Conservation (phyloP, 2,888 invertebrate genomes). For the Chelonus formosanus region DNA sequence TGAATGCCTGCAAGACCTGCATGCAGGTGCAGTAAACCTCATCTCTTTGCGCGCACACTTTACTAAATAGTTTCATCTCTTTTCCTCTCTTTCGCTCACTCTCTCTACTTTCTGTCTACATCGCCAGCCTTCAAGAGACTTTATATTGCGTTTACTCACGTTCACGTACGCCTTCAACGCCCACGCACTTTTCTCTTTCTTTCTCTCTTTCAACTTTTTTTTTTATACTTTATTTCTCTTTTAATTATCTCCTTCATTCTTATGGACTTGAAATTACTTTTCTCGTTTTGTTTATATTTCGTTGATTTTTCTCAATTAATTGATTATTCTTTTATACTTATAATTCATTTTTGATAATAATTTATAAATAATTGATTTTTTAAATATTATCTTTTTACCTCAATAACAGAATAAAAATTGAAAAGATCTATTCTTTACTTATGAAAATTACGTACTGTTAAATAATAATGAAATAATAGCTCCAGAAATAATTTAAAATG, state of each 20-base stretch:
- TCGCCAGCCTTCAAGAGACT: conserved; percentile 13
- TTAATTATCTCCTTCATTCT: too few species aligned
- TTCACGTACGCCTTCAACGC: conserved; percentile 25
- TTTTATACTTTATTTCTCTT: background rate
- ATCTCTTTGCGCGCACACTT: conserved; percentile 24
- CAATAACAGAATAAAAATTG: too few species aligned
- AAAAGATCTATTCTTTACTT: too few species aligned
- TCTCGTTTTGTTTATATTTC: too few species aligned
- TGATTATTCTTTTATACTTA: too few species aligned
- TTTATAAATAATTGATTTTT: too few species aligned
- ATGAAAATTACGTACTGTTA: too few species aligned
- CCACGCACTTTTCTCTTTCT: conserved; percentile 3
- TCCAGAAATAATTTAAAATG: too few species aligned
- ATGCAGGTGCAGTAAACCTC: conserved; percentile 30
- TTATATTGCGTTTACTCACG: conserved; percentile 31
- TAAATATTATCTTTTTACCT: too few species aligned
- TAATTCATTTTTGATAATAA: too few species aligned
- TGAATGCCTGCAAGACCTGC: conserved; percentile 9
- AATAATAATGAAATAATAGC: too few species aligned
- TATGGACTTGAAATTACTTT: too few species aligned
- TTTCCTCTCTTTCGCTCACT: conserved; percentile 20
- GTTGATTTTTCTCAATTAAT: background rate
- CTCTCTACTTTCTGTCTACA: background rate
- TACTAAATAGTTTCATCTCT: conserved; percentile 21
- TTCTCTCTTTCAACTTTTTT: background rate